Evolutionary conservation across 2,797 vertebrate species (phyloP), one percentile per base, ranked within the genome.

Genomic region (Eidolon dupreanum): DNA sequence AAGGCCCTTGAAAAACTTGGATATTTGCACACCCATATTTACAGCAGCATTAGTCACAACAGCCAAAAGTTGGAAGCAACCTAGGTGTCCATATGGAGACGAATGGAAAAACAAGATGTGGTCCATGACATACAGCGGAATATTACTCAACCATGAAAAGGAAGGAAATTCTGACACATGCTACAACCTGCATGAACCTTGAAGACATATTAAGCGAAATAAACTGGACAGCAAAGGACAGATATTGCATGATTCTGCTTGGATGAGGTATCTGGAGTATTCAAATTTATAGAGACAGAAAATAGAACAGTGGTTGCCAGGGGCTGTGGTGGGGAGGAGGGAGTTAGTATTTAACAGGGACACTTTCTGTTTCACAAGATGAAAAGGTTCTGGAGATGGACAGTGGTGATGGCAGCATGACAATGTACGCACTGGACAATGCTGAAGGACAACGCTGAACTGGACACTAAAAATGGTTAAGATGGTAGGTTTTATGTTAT

Each of bases 391-490:
- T 49, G 36, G n/a, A 24, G 70, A 13, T 2, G 31, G 79, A 6
- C 0, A 15, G 1, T 15, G 38, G 51, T 4, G 7, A 53, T 2
- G 16, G 41, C 2, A 4, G 0, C 19, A 5, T 6, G 24, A 17
- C 2, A 15, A 9, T 6, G 4, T 2, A 10, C 22, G 28, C 5
- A 16, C 15, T 1, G 28, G 0, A 1, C 22, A 2, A 4, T 0
- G 19, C 11, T n/a, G 33, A 33, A 33, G 33, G 33, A 33, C 33
- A 33, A 33, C 33, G 33, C 33, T 33, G 43, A 36, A 4, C 26
- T 2, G 1, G 1, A 2, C 11, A 4, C 53, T 55, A 1, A 26
- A 53, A n/a, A 61, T 55, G 26, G 46, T 63, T 3, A 78, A 6
- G n/a, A 38, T 8, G 55, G 20, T 8, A 10, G 38, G 7, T 55